Evolutionary conservation across 2,113 vertebrate genomes (phyloP).

Genomic region (Aptenodytes forsteri): DNA sequence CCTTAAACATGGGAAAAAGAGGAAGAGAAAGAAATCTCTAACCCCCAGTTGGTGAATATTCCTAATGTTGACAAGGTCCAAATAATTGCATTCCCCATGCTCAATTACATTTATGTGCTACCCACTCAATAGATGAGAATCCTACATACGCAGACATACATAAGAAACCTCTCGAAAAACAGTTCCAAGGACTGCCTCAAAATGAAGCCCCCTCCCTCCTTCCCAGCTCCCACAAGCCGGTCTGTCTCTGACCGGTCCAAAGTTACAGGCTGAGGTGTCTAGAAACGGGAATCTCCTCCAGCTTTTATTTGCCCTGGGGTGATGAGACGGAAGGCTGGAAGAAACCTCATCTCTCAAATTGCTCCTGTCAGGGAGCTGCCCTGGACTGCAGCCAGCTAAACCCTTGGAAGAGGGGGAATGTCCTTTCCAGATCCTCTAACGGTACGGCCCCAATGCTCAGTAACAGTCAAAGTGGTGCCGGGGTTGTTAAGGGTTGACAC

Average conservation of each 20-base stretch:
- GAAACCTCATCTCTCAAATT: neutral
- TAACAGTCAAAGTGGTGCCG: neutral
- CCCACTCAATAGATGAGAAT: neutral
- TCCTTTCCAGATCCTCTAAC: neutral
- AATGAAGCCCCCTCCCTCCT: neutral
- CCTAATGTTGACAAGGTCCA: neutral
- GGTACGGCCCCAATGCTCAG: neutral
- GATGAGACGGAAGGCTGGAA: neutral
- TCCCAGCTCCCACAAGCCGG: neutral
- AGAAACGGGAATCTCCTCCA: neutral
- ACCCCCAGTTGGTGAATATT: neutral
- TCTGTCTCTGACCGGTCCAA: neutral
- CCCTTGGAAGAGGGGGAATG: neutral
- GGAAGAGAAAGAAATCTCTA: neutral
- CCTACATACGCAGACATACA: neutral
- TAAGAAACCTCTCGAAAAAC: neutral
- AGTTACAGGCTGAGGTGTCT: neutral
- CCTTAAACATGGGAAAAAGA: neutral
- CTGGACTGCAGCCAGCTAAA: neutral
- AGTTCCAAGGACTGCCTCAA: neutral
- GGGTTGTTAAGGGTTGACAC: neutral
- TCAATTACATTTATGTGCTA: neutral
- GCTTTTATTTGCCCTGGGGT: neutral
- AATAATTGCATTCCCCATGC: neutral
- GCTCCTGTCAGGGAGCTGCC: neutral